Evolutionary conservation across 1,140 invertebrate species (phyloP), one percentile per base, ranked within the genome.

Genomic region (Platorchestia sp.): DNA sequence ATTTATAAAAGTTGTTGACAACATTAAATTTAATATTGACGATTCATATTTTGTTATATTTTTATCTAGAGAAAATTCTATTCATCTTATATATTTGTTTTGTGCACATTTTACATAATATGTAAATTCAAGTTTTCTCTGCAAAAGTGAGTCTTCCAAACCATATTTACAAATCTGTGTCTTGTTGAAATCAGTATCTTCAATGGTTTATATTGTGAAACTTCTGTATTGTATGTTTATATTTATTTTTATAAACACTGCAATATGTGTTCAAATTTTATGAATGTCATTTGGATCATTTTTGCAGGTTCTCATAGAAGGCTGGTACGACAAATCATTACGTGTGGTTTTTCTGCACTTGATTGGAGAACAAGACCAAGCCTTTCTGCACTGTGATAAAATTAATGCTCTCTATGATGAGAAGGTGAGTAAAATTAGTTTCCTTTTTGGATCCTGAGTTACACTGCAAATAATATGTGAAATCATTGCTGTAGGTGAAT

Each of bases 301-400:
- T 14, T 89, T 41, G 27, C 87, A 89, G 87, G 87, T 89, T 89
- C 87, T 89, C 87, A 41, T 89, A 19, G 43, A 89, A 16, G 87
- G 87, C 87, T 89, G 87, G 87, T 89, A 89, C 42, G 87, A 89
- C 43, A 89, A 43, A 43, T 89, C 87, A 89, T 43, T 89, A 41
- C 87, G 41, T 42, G 87, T 89, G 41, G 87, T 89, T 42, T 89
- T 89, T 36, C 87, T 89, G n/a, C 87, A 89, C 27, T 27, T 89
- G 87, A 44, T 89, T 41, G 87, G 87, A 41, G n/a, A 5, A 19
- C 87, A 89, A 42, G 87, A 89, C 41, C 87, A 89, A 27, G 87
- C 87, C 36, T 89, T 89, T 44, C 87, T 89, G 7, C n/a, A 89
- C 87, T 89, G 41, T 42, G 87, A 89, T 14, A 44, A 41, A 89